Evolutionary conservation across 1,140 invertebrate species (phyloP).

Genomic region (Lysiphlebus fabarum): DNA sequence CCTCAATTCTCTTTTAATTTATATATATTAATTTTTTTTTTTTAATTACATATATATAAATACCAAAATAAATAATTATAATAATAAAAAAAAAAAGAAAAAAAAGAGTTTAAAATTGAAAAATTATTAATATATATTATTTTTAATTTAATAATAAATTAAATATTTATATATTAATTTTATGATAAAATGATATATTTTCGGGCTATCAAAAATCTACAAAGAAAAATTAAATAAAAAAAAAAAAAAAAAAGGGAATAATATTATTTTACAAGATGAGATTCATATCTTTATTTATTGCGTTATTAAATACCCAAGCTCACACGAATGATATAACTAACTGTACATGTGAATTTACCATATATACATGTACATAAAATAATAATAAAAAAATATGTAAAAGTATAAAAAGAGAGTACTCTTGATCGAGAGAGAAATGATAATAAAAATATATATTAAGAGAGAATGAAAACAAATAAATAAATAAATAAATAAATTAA

Average conservation of each 20-base stretch:
- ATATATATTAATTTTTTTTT: background rate
- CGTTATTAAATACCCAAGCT: constrained; percentile 43
- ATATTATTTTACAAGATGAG: constrained; percentile 18
- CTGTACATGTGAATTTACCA: constrained; percentile 16
- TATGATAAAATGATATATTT: background rate
- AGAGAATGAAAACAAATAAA: no score
- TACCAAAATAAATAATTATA: background rate
- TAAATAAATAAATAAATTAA: no score
- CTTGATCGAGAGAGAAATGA: no score
- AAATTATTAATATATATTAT: no score
- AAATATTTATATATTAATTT: no score
- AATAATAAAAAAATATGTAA: constrained; percentile 4
- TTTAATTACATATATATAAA: background rate
- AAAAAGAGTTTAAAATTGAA: no score
- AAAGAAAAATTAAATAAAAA: no score
- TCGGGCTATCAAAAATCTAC: background rate
- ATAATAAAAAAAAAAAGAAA: no score
- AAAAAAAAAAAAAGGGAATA: no score
- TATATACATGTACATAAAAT: no score
- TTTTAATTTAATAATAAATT: no score
- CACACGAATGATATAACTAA: constrained; percentile 28
- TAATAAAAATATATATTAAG: background rate
- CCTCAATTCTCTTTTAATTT: background rate
- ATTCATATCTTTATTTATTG: constrained; percentile 49
- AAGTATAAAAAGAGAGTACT: constrained; percentile 3